Evolutionary conservation across 1,140 invertebrate species (phyloP).

Genomic region (Carposina sasakii): DNA sequence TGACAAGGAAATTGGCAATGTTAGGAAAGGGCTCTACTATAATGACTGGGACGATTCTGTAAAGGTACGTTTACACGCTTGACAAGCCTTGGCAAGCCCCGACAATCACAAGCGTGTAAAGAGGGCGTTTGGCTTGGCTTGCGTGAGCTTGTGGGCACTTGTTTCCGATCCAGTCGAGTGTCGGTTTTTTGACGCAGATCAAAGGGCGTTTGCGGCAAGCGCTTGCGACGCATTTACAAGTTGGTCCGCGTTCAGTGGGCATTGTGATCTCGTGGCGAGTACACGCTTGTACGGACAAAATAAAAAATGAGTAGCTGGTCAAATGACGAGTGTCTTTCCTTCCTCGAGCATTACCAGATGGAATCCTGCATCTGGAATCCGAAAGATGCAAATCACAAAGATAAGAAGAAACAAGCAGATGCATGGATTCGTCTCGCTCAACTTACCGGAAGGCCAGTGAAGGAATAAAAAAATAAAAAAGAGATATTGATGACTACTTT

Average conservation of each 20-base stretch:
- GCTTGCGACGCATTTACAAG: constrained; percentile 6
- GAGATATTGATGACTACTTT: constrained; percentile 19
- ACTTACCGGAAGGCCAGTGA: constrained; percentile 7
- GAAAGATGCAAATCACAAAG: constrained; percentile 16
- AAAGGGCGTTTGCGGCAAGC: constrained; percentile 21
- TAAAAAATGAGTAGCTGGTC: constrained; percentile 16
- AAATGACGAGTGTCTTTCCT: constrained; percentile 12
- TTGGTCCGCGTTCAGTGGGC: constrained; percentile 13
- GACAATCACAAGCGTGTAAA: constrained; percentile 21
- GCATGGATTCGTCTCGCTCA: constrained; percentile 17
- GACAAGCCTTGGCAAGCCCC: no score
- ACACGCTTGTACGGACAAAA: neutral
- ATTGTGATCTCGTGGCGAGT: constrained; percentile 7
- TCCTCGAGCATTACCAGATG: constrained; percentile 16
- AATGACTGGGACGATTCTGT: constrained; percentile 1
- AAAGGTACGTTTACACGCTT: no score
- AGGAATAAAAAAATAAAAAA: constrained; percentile 22
- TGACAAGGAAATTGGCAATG: no score
- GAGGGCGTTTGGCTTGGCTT: constrained; percentile 17
- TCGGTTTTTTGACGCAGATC: constrained; percentile 19
- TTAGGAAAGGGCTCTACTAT: no score
- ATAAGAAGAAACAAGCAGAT: constrained; percentile 20
- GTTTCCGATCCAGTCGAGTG: constrained; percentile 17
- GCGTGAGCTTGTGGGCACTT: constrained; percentile 15
- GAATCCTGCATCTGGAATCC: constrained; percentile 16